phyloP scores from a whole-genome alignment of 2,797 vertebrate genomes.

The Gambelia wislizenii region DNA sequence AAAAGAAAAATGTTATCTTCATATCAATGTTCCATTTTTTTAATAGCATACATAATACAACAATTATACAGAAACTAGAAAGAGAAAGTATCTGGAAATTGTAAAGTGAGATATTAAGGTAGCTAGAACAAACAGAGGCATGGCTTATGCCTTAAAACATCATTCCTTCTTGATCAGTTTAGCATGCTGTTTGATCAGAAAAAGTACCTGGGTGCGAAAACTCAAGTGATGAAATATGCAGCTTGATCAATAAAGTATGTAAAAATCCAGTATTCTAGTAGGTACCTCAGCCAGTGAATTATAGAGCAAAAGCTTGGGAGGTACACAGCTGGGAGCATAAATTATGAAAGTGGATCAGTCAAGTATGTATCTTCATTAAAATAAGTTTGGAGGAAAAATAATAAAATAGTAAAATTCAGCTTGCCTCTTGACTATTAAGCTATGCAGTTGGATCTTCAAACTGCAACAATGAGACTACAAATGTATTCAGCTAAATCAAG shows the following conservation, averaged over 20 bases:
- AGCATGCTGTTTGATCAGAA: conserved; percentile 43
- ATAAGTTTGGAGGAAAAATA: conserved; percentile 33
- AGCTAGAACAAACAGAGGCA: neutral
- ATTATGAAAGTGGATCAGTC: conserved; percentile 55
- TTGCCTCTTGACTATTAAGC: conserved; percentile 27
- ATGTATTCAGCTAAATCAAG: conserved; percentile 13
- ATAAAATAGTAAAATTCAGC: conserved; percentile 29
- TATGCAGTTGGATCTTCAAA: conserved; percentile 17
- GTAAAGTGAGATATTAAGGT: conserved; percentile 23
- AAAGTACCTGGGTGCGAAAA: conserved; percentile 40
- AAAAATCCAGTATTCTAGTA: conserved; percentile 25
- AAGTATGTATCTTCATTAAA: conserved; percentile 59
- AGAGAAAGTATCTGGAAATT: conserved; percentile 5
- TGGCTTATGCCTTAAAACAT: conserved; percentile 1
- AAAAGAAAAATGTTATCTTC: conserved; percentile 1
- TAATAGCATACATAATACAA: neutral
- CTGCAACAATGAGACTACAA: conserved; percentile 26
- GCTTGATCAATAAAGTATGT: conserved; percentile 42
- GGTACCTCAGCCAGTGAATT: conserved; percentile 49
- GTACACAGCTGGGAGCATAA: conserved; percentile 39
- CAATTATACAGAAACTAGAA: neutral
- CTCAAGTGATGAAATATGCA: conserved; percentile 45
- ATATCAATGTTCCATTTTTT: neutral
- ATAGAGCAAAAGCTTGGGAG: conserved; percentile 37
- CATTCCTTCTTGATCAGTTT: conserved; percentile 32